These are phyloP conservation scores for Xanthorhoe spadicearia DNA, from an alignment of 2,888 invertebrate species.

Conservation along the genomic window DNA sequence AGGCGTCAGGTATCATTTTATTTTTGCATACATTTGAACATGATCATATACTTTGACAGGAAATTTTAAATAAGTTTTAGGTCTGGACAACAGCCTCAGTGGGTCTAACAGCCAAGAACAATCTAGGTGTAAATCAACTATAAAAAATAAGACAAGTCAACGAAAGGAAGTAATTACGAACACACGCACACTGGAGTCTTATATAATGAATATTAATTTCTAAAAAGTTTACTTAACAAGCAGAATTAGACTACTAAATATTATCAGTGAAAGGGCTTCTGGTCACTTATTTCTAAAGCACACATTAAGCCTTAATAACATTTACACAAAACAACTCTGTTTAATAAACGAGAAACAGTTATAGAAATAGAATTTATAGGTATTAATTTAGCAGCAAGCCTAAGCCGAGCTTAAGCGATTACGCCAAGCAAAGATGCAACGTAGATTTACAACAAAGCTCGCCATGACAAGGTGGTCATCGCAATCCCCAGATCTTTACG, in stretches of 20 bases:
- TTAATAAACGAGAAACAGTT: slow-evolving; percentile 25
- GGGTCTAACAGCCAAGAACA: no score
- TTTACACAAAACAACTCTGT: slow-evolving; percentile 16
- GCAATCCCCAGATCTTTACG: slow-evolving; percentile 77
- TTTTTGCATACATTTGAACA: no score
- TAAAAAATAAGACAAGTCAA: no score
- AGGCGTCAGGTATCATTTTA: neutral
- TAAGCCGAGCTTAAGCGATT: slow-evolving; percentile 76
- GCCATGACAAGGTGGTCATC: slow-evolving; percentile 84
- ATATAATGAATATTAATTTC: no score
- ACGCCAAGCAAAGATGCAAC: slow-evolving; percentile 79
- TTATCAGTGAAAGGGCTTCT: neutral
- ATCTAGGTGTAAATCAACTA: no score
- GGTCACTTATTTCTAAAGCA: neutral
- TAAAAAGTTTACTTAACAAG: no score
- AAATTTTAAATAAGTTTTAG: no score
- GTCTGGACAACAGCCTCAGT: no score
- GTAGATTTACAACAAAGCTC: slow-evolving; percentile 80
- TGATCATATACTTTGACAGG: no score
- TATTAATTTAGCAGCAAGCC: slow-evolving; percentile 71
- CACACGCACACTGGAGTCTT: no score
- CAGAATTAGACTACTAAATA: no score
- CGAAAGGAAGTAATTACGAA: no score
- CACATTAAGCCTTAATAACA: slow-evolving; percentile 16
- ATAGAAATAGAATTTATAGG: slow-evolving; percentile 65